These are phyloP conservation scores for Hydrolagus colliei DNA, from an alignment of 2,797 vertebrate species.

Conservation along the genomic window DNA sequence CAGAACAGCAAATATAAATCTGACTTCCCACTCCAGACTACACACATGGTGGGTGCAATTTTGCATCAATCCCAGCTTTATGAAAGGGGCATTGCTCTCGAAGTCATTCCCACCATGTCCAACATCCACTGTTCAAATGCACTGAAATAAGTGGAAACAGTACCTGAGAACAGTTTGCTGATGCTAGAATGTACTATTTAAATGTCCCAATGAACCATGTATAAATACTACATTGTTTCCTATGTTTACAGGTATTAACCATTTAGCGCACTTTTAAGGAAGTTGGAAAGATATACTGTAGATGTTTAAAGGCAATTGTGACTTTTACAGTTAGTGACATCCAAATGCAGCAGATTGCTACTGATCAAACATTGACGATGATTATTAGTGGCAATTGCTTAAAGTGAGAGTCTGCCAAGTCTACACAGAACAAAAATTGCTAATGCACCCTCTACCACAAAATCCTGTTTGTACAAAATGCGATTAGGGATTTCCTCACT, in stretches of 20 bases:
- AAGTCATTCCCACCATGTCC: background rate
- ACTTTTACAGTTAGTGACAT: background rate
- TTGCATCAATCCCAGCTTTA: too few species aligned
- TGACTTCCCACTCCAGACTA: too few species aligned
- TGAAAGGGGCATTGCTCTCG: background rate
- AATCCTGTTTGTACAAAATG: slow-evolving; percentile 20
- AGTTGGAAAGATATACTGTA: background rate
- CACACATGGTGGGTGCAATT: too few species aligned
- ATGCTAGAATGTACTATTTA: background rate
- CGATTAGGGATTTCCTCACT: slow-evolving; percentile 20
- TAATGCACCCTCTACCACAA: slow-evolving; percentile 27
- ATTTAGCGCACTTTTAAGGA: background rate
- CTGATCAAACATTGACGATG: slow-evolving; percentile 10
- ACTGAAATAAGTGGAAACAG: background rate
- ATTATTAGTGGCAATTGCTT: slow-evolving; percentile 26
- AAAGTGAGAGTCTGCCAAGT: background rate
- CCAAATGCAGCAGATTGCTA: slow-evolving; percentile 10
- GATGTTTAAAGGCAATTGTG: background rate
- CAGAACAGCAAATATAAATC: too few species aligned
- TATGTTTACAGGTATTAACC: background rate
- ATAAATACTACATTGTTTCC: background rate
- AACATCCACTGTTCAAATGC: background rate
- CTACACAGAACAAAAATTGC: slow-evolving; percentile 9
- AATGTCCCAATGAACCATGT: background rate
- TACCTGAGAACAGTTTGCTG: background rate